Evolutionary conservation across 2,113 vertebrate genomes (phyloP).

Genomic region (Solea senegalensis): DNA sequence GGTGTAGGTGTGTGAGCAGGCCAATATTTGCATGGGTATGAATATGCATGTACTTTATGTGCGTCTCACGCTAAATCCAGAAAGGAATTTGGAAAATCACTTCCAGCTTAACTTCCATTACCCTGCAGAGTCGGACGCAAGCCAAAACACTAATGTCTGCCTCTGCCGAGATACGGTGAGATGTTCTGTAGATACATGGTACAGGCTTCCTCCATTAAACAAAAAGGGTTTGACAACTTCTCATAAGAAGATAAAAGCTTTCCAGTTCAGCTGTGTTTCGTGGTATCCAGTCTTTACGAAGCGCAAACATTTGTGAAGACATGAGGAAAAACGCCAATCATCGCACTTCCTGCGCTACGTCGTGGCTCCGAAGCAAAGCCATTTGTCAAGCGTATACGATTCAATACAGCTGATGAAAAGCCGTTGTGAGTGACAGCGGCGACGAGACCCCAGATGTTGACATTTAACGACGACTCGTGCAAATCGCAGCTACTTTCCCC

Average conservation of each 20-base stretch:
- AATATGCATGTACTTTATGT: neutral
- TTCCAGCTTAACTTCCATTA: constrained; percentile 45
- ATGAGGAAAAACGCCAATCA: neutral
- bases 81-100: constrained; percentile 46
- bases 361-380: constrained; percentile 2
- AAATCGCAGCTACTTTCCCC: constrained; percentile 14
- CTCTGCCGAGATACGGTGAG: constrained; percentile 13
- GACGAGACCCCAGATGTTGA: constrained; percentile 48
- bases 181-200: neutral
- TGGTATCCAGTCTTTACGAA: neutral
- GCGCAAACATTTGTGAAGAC: too few species aligned
- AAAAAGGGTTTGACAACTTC: neutral
- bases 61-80: constrained; percentile 33
- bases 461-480: constrained; percentile 35
- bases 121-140: constrained; percentile 4
- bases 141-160: constrained; percentile 23
- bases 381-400: neutral
- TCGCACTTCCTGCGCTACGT: neutral
- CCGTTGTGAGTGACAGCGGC: constrained; percentile 49
- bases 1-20: constrained; percentile 5
- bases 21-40: neutral
- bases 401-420: constrained; percentile 26
- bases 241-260: neutral
- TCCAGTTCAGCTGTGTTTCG: too few species aligned
- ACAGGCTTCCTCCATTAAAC: constrained; percentile 18